Percentiles rank a stretch among this genome's conserved stretches.
Conservation (phyloP, 2,888 invertebrate species). For the Volucella inanis region DNA sequence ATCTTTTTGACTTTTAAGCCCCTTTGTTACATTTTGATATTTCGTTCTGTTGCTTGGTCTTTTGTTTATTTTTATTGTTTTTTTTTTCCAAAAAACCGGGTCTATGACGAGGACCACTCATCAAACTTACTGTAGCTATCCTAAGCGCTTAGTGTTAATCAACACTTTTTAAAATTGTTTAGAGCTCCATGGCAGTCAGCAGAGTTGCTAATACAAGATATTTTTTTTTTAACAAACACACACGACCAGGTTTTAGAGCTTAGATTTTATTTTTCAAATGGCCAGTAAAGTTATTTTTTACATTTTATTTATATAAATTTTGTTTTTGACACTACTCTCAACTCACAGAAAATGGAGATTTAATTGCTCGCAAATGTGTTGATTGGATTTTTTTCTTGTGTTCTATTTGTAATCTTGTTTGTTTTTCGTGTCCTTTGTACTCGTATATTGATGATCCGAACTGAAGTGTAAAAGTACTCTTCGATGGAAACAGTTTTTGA, state of each 20-base stretch:
- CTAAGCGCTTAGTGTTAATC: no score
- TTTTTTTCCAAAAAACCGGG: no score
- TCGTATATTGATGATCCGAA: background rate
- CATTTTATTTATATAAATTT: background rate
- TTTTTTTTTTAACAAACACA: background rate
- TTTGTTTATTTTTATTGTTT: conserved; percentile 9
- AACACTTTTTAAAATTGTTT: no score
- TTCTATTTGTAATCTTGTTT: background rate
- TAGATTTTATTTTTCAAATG: conserved; percentile 35
- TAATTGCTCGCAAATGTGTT: conserved; percentile 72
- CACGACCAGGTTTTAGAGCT: background rate
- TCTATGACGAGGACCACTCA: no score
- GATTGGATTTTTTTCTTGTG: conserved; percentile 55
- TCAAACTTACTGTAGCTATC: no score
- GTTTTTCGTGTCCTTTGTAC: background rate
- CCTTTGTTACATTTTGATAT: conserved; percentile 58
- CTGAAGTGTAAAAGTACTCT: conserved; percentile 53
- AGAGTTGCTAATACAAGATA: no score
- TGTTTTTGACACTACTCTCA: conserved; percentile 4
- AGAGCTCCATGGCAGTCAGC: no score
- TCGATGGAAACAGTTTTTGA: conserved; percentile 57
- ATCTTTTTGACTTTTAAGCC: conserved; percentile 34
- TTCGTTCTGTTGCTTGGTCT: conserved; percentile 20
- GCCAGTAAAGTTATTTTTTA: conserved; percentile 22
- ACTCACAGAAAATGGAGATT: conserved; percentile 53